A percentile compares a stretch with the other conserved stretches of the same genome.
phyloP scores from a whole-genome alignment of 2,888 invertebrate genomes.

The Myopa testacea region DNA sequence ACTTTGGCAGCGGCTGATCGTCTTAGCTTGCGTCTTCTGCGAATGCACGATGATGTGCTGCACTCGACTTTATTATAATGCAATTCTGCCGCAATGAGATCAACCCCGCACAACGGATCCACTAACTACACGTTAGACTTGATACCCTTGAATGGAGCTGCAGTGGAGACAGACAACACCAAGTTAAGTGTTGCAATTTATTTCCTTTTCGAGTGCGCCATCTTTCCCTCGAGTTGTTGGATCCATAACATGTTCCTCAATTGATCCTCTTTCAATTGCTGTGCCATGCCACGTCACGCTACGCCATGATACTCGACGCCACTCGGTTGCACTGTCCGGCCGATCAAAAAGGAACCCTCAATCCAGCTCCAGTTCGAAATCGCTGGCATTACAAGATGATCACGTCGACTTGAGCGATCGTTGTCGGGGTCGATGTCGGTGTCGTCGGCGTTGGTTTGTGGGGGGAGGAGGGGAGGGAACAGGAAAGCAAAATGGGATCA shows the following conservation, averaged over 20 bases:
- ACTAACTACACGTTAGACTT: neutral
- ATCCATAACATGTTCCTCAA: conserved; percentile 16
- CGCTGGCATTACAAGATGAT: conserved; percentile 30
- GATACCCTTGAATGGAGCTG: neutral
- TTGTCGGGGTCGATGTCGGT: conserved; percentile 1
- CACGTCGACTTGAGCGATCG: conserved; percentile 30
- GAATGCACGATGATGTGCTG: too few species aligned
- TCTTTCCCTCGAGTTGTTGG: neutral
- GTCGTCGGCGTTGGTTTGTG: neutral
- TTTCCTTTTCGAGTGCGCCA: neutral
- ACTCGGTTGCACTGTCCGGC: conserved; percentile 16
- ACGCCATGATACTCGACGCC: conserved; percentile 1
- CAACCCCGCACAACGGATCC: neutral
- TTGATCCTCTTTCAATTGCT: conserved; percentile 33
- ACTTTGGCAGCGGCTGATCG: too few species aligned
- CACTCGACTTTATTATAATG: too few species aligned
- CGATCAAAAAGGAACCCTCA: conserved; percentile 19
- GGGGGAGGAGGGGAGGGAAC: too few species aligned
- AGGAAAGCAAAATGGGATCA: conserved; percentile 31
- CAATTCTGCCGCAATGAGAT: too few species aligned
- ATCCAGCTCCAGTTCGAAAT: conserved; percentile 19
- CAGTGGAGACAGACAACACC: neutral
- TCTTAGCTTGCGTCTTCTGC: too few species aligned
- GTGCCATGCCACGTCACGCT: neutral
- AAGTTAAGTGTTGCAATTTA: conserved; percentile 13